phyloP scores from a whole-genome alignment of 2,888 invertebrate species.

The Mayetiola destructor region DNA sequence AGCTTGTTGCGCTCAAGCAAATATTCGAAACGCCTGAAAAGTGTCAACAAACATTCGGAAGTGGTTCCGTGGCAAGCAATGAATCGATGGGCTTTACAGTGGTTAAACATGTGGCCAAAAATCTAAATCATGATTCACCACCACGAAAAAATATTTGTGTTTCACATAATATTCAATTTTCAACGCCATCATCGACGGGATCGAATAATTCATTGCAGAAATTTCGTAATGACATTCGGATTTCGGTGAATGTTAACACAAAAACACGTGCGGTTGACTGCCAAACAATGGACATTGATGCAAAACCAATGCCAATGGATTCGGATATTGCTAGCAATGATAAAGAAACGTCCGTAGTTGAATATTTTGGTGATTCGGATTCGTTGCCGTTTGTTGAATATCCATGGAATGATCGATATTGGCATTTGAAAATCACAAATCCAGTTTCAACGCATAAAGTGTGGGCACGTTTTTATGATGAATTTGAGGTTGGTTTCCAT shows the following conservation, averaged over 20 bases:
- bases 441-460: neutral
- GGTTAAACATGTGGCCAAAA: too few species aligned
- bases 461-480: neutral
- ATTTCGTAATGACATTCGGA: neutral
- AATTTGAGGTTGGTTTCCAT: neutral
- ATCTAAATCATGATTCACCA: too few species aligned
- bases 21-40: too few species aligned
- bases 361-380: neutral
- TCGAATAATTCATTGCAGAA: neutral
- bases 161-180: neutral
- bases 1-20: too few species aligned
- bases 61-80: too few species aligned
- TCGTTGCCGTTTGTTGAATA: too few species aligned
- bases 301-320: too few species aligned
- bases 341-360: too few species aligned
- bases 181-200: neutral
- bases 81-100: too few species aligned
- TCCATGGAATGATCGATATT: neutral
- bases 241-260: neutral
- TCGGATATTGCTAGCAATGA: too few species aligned
- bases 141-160: neutral
- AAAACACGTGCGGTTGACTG: neutral
- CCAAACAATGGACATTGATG: neutral
- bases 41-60: neutral
- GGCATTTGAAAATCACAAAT: slow-evolving; percentile 4